phyloP scores from a whole-genome alignment of 2,113 vertebrate species.

The Lates calcarifer region DNA sequence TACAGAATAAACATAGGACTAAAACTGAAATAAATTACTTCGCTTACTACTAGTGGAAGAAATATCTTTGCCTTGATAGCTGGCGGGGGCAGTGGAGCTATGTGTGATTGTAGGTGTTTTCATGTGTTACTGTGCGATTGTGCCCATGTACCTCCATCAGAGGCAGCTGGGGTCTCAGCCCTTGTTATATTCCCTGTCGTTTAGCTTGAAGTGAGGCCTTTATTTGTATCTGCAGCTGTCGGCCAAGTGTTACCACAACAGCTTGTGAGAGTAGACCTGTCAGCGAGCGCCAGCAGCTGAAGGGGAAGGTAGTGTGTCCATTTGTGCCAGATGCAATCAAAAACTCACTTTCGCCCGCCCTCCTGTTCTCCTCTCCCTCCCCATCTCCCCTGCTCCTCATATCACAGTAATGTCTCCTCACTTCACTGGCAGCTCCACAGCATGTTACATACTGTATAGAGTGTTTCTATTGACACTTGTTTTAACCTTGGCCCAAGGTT shows the following conservation, averaged over 20 bases:
- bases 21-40: constrained; percentile 42
- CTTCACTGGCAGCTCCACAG: constrained; percentile 32
- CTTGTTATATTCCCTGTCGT: constrained; percentile 70
- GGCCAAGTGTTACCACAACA: constrained; percentile 66
- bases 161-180: constrained; percentile 64
- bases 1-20: constrained; percentile 11
- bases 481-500: neutral
- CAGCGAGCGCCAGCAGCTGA: constrained; percentile 63
- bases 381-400: constrained; percentile 17
- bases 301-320: constrained; percentile 68
- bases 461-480: constrained; percentile 20
- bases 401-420: constrained; percentile 42
- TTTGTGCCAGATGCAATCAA: constrained; percentile 70
- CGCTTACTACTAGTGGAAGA: constrained; percentile 18
- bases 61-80: constrained; percentile 38
- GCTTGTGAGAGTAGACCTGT: constrained; percentile 68
- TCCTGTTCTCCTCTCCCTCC: neutral
- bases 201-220: constrained; percentile 69
- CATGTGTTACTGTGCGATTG: constrained; percentile 29
- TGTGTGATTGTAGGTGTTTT: constrained; percentile 54
- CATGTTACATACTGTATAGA: constrained; percentile 15
- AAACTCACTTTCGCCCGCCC: constrained; percentile 47
- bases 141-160: constrained; percentile 25
- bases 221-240: constrained; percentile 78
- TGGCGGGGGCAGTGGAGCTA: constrained; percentile 5